Percentiles rank a stretch among this genome's conserved stretches.
phyloP scores from a whole-genome alignment of 2,113 vertebrate genomes.

The Thoracochromis brauschi region DNA sequence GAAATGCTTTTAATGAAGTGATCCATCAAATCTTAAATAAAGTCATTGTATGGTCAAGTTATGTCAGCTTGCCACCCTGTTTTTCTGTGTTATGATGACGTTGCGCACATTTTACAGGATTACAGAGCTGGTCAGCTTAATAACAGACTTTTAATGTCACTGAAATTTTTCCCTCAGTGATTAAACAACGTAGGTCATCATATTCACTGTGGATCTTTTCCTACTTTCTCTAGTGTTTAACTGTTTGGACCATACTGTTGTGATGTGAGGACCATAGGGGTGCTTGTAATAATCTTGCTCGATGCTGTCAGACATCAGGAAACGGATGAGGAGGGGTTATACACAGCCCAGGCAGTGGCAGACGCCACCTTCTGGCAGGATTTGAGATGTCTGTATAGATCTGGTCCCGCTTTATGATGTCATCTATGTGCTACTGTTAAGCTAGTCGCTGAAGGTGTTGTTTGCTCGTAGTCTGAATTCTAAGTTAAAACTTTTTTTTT shows the following conservation, averaged over 20 bases:
- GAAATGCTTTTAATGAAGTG: background rate
- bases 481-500: background rate
- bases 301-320: background rate
- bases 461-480: background rate
- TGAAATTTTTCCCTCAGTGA: background rate
- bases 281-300: background rate
- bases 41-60: background rate
- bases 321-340: background rate
- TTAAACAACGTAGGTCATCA: background rate
- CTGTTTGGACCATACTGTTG: background rate
- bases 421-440: background rate
- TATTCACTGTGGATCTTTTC: background rate
- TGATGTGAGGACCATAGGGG: background rate
- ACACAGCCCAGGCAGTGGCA: background rate
- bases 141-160: background rate
- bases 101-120: background rate
- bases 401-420: background rate
- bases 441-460: background rate
- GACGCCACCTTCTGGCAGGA: background rate
- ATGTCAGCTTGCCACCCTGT: background rate
- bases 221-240: background rate
- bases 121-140: background rate
- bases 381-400: background rate
- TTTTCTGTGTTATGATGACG: background rate
- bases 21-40: background rate